Evolutionary conservation across 53 echinoderm and acorn worm species (phyloP).

Genomic region (Temnopleurus reevesii): DNA sequence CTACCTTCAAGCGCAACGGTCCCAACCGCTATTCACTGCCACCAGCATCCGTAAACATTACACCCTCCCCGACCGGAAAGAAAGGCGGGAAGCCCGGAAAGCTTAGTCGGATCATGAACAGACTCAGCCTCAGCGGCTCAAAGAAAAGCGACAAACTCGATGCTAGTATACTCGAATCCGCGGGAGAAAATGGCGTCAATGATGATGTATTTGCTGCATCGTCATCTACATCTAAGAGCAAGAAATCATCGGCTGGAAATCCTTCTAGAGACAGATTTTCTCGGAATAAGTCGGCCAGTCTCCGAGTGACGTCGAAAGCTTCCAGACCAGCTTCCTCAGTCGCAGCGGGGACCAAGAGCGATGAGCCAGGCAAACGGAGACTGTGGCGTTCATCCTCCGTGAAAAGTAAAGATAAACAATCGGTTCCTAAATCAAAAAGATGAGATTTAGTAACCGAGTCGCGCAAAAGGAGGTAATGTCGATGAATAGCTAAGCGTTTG

Average conservation of each 20-base stretch:
- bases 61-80: constrained; percentile 28
- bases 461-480: no score
- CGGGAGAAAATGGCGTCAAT: background rate
- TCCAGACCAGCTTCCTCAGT: background rate
- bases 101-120: constrained; percentile 53
- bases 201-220: constrained; percentile 36
- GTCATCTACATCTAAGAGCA: background rate
- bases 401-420: constrained; percentile 35
- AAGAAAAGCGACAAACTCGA: constrained; percentile 27
- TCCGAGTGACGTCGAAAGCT: constrained; percentile 12
- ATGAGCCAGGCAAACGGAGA: background rate
- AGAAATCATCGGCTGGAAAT: background rate
- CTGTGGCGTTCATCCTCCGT: constrained; percentile 41
- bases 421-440: background rate
- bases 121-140: constrained; percentile 55
- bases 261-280: constrained; percentile 18
- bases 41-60: background rate
- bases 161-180: background rate
- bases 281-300: constrained; percentile 19
- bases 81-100: constrained; percentile 57
- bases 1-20: constrained; percentile 15
- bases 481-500: no score
- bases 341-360: background rate
- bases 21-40: constrained; percentile 49
- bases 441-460: no score